Evolutionary conservation across 2,888 invertebrate species (phyloP).

Genomic region (Heliconius ismenius): DNA sequence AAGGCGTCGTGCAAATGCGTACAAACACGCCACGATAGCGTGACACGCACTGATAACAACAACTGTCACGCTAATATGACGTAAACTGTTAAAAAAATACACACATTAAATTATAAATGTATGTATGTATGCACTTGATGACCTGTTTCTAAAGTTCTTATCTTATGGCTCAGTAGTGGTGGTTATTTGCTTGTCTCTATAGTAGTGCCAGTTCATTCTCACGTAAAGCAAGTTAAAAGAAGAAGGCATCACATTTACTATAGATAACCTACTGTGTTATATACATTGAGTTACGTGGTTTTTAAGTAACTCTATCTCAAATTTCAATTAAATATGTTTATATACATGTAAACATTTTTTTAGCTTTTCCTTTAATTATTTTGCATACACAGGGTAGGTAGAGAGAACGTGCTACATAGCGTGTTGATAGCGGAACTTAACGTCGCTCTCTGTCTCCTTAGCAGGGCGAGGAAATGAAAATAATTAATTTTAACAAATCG

Average conservation of each 20-base stretch:
- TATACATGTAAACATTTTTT: no score
- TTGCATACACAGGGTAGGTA: no score
- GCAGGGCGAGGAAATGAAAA: not conserved
- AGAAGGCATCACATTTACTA: not conserved
- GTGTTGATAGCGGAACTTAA: not conserved
- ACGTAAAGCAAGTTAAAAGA: not conserved
- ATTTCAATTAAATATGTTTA: no score
- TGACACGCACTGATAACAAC: constrained; percentile 47
- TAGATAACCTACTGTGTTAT: no score
- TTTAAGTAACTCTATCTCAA: no score
- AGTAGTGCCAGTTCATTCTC: not conserved
- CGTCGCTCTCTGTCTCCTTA: not conserved
- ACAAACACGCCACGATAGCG: constrained; percentile 45
- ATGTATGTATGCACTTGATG: constrained; percentile 15
- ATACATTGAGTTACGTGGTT: no score
- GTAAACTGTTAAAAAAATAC: constrained; percentile 32
- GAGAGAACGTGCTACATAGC: not conserved
- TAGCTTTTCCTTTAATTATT: no score
- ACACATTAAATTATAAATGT: constrained; percentile 28
- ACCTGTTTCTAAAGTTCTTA: not conserved
- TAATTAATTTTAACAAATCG: not conserved
- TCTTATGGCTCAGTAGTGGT: not conserved
- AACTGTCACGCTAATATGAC: constrained; percentile 45
- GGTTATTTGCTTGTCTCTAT: not conserved
- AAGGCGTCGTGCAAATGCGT: constrained; percentile 43